phyloP scores from a whole-genome alignment of 1,140 invertebrate species.

The Drosophila eugracilis region DNA sequence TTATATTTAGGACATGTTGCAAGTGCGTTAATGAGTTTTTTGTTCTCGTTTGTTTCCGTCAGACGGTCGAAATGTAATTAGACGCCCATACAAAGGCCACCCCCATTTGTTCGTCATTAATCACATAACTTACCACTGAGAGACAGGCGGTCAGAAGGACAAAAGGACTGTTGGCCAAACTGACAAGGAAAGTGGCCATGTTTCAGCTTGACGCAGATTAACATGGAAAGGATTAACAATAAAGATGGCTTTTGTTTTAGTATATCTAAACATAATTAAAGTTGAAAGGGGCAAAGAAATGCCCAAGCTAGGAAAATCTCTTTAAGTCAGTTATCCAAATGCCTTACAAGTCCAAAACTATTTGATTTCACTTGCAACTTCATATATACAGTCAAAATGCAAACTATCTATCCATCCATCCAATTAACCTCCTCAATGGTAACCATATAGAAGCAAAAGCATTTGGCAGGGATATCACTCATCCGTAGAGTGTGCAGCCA shows the following conservation, averaged over 20 bases:
- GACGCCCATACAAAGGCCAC: conserved; percentile 33
- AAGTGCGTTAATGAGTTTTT: conserved; percentile 62
- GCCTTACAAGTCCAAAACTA: no score
- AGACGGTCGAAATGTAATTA: conserved; percentile 47
- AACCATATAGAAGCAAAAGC: not conserved
- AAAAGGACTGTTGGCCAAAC: conserved; percentile 16
- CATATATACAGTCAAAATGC: conserved; percentile 1
- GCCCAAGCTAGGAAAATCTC: not conserved
- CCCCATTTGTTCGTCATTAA: conserved; percentile 42
- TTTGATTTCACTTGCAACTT: not conserved
- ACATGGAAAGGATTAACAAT: conserved; percentile 29
- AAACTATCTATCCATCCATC: conserved; percentile 5
- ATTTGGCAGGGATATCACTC: conserved; percentile 15
- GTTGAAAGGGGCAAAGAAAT: not conserved
- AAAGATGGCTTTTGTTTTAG: not conserved
- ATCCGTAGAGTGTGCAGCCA: conserved; percentile 27
- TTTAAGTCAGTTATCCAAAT: no score
- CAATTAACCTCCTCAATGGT: conserved; percentile 14
- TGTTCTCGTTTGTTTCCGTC: conserved; percentile 33
- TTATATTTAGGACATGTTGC: conserved; percentile 49
- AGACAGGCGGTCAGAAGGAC: conserved; percentile 31
- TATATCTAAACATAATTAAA: conserved; percentile 2
- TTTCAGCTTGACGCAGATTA: conserved; percentile 27
- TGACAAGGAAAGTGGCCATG: conserved; percentile 8
- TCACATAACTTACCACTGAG: conserved; percentile 36